These are phyloP conservation scores for Nephrotoma flavescens DNA, from an alignment of 2,888 invertebrate genomes.

Conservation along the genomic window DNA sequence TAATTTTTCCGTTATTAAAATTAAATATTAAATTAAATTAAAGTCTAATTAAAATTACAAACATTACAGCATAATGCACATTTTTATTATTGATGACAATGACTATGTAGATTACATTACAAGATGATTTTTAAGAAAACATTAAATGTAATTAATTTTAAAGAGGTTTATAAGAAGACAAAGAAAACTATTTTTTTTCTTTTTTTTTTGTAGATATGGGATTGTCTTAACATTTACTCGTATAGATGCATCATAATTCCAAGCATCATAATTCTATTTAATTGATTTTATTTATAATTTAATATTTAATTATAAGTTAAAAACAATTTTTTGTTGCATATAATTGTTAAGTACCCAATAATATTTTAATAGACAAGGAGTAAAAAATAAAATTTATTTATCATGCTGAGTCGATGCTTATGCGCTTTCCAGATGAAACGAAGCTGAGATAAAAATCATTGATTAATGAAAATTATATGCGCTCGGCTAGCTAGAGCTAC, in stretches of 20 bases:
- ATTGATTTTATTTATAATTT: not conserved
- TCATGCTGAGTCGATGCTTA: not conserved
- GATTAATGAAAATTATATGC: not conserved
- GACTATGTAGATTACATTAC: not conserved
- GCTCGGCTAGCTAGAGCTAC: not conserved
- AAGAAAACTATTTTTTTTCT: not conserved
- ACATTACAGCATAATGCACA: not conserved
- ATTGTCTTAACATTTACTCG: not conserved
- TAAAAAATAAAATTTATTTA: not conserved
- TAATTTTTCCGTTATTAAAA: not conserved
- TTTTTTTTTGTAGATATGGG: not conserved
- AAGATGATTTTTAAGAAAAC: not conserved
- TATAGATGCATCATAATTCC: not conserved
- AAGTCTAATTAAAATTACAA: not conserved
- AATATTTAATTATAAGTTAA: not conserved
- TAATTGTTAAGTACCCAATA: not conserved
- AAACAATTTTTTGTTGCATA: not conserved
- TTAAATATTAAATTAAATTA: not conserved
- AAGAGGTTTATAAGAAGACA: not conserved
- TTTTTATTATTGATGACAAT: not conserved
- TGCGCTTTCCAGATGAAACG: not conserved
- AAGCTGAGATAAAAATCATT: not conserved
- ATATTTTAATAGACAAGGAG: not conserved
- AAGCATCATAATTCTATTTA: not conserved
- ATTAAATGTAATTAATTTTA: not conserved